Conservation (phyloP, 2,113 vertebrate genomes). For the Parus major region DNA sequence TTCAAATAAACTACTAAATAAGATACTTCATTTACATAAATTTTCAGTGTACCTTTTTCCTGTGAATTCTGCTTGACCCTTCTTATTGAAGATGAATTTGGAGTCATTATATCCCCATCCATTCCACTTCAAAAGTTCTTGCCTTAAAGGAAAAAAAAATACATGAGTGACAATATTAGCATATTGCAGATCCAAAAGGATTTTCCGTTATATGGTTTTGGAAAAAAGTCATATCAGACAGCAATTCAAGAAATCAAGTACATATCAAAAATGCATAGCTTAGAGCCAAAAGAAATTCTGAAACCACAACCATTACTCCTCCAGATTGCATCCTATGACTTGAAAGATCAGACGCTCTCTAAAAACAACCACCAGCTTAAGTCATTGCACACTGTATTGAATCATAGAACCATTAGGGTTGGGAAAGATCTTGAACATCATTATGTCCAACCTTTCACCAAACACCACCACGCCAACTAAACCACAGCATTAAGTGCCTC, state of each 20-base stretch:
- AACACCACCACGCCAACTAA: not conserved
- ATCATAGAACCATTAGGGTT: not conserved
- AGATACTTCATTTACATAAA: not conserved
- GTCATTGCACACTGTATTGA: not conserved
- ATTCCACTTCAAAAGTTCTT: conserved; percentile 98
- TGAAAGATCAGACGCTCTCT: not conserved
- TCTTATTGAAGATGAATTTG: conserved; percentile 94
- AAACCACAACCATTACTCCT: not conserved
- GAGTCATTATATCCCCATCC: conserved; percentile 98
- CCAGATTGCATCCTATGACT: not conserved
- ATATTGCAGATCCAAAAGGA: not conserved
- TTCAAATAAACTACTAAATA: not conserved
- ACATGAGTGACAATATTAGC: not conserved
- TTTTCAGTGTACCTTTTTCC: conserved; percentile 86
- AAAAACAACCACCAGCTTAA: not conserved
- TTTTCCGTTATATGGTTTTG: not conserved
- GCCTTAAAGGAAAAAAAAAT: conserved; percentile 73
- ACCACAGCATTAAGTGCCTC: not conserved
- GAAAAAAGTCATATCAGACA: not conserved
- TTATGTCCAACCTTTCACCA: not conserved
- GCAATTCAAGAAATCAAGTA: not conserved
- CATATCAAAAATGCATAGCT: not conserved
- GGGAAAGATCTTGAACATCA: not conserved
- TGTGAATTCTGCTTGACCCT: conserved; percentile 94
- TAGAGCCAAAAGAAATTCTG: not conserved